Base-by-base conservation (phyloP, 2,113 vertebrate species). In the Apeltes quadracus region DNA sequence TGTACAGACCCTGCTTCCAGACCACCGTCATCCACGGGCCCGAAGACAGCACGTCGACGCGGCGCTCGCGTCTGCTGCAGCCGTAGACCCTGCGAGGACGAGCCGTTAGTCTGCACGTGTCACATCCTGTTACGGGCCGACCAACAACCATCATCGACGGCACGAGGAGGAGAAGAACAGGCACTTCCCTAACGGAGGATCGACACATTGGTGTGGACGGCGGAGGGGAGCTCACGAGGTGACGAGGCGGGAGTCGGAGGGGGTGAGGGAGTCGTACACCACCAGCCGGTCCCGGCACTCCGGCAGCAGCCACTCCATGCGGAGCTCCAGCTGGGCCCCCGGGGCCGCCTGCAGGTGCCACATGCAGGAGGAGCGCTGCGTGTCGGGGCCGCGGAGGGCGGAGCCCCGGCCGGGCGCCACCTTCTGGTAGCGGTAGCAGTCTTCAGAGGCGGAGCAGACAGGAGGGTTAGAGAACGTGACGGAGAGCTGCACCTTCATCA, bases 1-100 rank as follows among this genome's bases (percentile, higher is more conserved):
- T 97, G 90, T 97, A 95, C 70, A 95, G 88, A n/a, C 95, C 95
- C 89, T 96, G 95, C 86, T 96, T 97, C 96, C 97, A 99, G 66
- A 98, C 90, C 69, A 98, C 87, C 0, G 96, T 94, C 96, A 99
- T 97, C 90, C 94, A 84, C 1, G 94, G 89, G 2, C 94, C 94
- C 0, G 97, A 98, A 0, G 96, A 96, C 78, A 99, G 78, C 16
- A 99, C 88, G 62, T 93, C 93, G 51, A 96, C 90, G 5, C 94
- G 43, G 0, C 88, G 93, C 79, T 99, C 96, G 63, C 94, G 94
- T 25, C 94, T 91, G 76, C 94, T 98, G 93, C 97, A 99, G 73
- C 95, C 96, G 0, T 96, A 96, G 70, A 96, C 89, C 61, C 97
- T 97, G 72, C 41, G 41, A 72, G 78, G 48, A 65, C n/a, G n/a